Evolutionary conservation across 2,888 invertebrate species (phyloP).

Genomic region (Prostheceraeus crozeri): DNA sequence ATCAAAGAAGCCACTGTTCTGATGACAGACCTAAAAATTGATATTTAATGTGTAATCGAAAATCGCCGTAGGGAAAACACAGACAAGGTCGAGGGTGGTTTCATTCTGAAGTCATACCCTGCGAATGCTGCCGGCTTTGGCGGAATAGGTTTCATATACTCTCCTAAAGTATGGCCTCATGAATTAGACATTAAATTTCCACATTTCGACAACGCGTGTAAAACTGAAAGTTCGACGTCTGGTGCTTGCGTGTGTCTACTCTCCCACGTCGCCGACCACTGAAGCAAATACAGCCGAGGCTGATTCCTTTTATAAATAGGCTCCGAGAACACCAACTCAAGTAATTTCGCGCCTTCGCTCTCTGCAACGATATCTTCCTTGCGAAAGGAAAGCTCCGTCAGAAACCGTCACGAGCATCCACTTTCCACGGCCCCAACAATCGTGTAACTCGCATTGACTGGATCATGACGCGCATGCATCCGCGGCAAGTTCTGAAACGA

Average conservation of each 20-base stretch:
- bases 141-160: conserved; percentile 2
- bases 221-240: conserved; percentile 5
- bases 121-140: conserved; percentile 4
- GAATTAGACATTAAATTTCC: not conserved
- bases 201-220: not conserved
- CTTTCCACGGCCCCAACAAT: too few relatives aligned
- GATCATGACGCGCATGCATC: not conserved
- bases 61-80: not conserved
- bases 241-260: too few relatives aligned
- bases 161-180: conserved; percentile 22
- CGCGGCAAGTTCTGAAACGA: not conserved
- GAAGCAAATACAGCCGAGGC: too few relatives aligned
- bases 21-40: conserved; percentile 12
- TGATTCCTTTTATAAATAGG: too few relatives aligned
- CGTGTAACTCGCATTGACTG: too few relatives aligned
- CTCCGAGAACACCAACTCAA: too few relatives aligned
- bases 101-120: not conserved
- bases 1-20: conserved; percentile 4
- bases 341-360: too few relatives aligned
- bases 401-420: conserved; percentile 10
- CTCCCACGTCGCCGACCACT: too few relatives aligned
- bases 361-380: conserved; percentile 25
- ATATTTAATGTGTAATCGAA: conserved; percentile 12
- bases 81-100: conserved; percentile 6
- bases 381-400: conserved; percentile 4